Percentiles rank a stretch among this genome's conserved stretches.
Conservation (phyloP, 2,888 invertebrate genomes). For the Buathra laborator region DNA sequence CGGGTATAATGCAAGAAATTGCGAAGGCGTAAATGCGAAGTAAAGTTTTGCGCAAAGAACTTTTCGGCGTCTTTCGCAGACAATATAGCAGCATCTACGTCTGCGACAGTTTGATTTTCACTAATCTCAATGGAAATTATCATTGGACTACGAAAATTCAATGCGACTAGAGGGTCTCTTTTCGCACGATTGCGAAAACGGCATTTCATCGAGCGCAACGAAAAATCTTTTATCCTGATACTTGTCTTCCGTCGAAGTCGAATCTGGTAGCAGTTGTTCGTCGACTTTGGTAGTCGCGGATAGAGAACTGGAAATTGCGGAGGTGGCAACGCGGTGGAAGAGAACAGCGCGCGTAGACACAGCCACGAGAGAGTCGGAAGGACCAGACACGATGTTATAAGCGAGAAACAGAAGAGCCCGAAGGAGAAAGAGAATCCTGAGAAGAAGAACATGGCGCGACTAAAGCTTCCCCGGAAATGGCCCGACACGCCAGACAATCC, state of each 20-base stretch:
- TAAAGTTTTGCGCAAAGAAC: not conserved
- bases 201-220: too few relatives aligned
- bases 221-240: too few relatives aligned
- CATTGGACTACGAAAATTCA: too few relatives aligned
- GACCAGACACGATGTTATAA: conserved; percentile 37
- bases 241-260: not conserved
- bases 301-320: conserved; percentile 24
- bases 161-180: too few relatives aligned
- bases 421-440: conserved; percentile 8
- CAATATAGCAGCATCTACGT: too few relatives aligned
- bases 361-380: conserved; percentile 23
- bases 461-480: conserved; percentile 69
- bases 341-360: not conserved
- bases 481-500: conserved; percentile 74
- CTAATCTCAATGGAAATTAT: too few relatives aligned
- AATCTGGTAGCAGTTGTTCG: conserved; percentile 3
- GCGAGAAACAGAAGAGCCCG: conserved; percentile 25
- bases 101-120: too few relatives aligned
- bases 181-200: too few relatives aligned
- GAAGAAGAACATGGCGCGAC: conserved; percentile 44
- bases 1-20: not conserved
- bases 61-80: too few relatives aligned
- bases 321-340: not conserved
- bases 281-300: conserved; percentile 8
- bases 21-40: not conserved